A percentile compares a stretch with the other conserved stretches of the same genome.
phyloP scores from a whole-genome alignment of 2,113 vertebrate genomes.

The Ancistrus triradiatus region DNA sequence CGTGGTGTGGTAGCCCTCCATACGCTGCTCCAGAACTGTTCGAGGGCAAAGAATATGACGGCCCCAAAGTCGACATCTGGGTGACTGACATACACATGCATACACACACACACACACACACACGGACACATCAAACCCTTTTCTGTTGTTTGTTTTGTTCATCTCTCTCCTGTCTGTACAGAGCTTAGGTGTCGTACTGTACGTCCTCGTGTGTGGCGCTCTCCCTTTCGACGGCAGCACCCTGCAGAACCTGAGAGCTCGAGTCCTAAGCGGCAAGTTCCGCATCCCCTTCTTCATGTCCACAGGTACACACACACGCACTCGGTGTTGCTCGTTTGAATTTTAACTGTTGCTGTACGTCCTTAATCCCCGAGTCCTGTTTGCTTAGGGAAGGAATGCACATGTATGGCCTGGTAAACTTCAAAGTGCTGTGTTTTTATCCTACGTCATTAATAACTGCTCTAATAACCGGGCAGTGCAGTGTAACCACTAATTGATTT shows the following conservation, averaged over 20 bases:
- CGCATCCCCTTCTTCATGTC: constrained; percentile 99
- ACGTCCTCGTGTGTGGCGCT: constrained; percentile 93
- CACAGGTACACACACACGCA: constrained; percentile 73
- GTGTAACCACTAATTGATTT: too few relatives aligned
- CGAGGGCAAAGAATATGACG: constrained; percentile 96
- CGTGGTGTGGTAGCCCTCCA: constrained; percentile 96
- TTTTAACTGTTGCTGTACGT: neutral
- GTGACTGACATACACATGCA: constrained; percentile 56
- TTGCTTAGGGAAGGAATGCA: too few relatives aligned
- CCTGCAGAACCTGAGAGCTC: constrained; percentile 91
- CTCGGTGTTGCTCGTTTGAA: neutral
- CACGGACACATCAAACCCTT: neutral
- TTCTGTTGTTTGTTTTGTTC: too few relatives aligned
- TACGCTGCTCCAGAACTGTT: constrained; percentile 96
- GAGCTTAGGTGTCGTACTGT: constrained; percentile 95
- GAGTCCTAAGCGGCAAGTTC: constrained; percentile 95
- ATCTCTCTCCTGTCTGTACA: constrained; percentile 43
- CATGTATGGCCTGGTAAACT: too few relatives aligned
- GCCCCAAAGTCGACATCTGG: constrained; percentile 98
- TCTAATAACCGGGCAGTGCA: too few relatives aligned
- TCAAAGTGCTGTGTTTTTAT: too few relatives aligned
- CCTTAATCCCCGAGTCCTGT: too few relatives aligned
- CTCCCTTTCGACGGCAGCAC: constrained; percentile 97
- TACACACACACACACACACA: neutral
- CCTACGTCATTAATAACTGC: too few relatives aligned